phyloP scores from a whole-genome alignment of 2,888 invertebrate genomes.

The Drosophila subquinaria region DNA sequence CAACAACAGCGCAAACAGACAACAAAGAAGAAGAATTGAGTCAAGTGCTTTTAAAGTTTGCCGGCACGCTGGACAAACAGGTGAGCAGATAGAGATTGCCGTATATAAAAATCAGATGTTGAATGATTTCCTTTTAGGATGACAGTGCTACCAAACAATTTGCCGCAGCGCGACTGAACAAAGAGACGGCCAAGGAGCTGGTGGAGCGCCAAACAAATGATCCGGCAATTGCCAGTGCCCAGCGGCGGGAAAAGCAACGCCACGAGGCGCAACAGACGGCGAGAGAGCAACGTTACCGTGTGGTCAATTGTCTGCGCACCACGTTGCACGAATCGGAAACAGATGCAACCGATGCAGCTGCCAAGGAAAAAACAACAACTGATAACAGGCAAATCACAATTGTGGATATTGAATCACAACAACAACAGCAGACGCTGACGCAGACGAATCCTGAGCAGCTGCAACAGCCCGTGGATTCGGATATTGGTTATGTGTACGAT shows the following conservation, averaged over 20 bases:
- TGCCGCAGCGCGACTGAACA: conserved; percentile 85
- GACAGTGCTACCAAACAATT: conserved; percentile 86
- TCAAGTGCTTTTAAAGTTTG: conserved; percentile 90
- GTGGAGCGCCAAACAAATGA: conserved; percentile 85
- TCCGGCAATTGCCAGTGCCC: conserved; percentile 83
- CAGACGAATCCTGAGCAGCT: conserved; percentile 9
- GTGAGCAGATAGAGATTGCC: conserved; percentile 83
- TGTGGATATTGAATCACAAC: conserved; percentile 87
- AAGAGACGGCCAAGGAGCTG: conserved; percentile 86
- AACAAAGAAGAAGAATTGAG: conserved; percentile 84
- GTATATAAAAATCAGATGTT: neutral
- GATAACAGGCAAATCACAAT: conserved; percentile 85
- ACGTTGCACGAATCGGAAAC: conserved; percentile 58
- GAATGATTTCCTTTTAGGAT: conserved; percentile 82
- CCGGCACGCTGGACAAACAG: conserved; percentile 90
- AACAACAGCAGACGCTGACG: conserved; percentile 30
- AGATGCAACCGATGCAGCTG: conserved; percentile 14
- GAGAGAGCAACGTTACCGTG: conserved; percentile 87
- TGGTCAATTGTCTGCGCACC: conserved; percentile 88
- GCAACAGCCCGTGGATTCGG: conserved; percentile 76
- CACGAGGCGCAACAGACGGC: conserved; percentile 85
- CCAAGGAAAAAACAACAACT: conserved; percentile 18
- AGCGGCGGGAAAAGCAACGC: conserved; percentile 86
- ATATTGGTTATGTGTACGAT: conserved; percentile 88
- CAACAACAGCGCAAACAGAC: conserved; percentile 27